Conservation (phyloP, 2,888 invertebrate genomes). For the Hypolimnas misippus region DNA sequence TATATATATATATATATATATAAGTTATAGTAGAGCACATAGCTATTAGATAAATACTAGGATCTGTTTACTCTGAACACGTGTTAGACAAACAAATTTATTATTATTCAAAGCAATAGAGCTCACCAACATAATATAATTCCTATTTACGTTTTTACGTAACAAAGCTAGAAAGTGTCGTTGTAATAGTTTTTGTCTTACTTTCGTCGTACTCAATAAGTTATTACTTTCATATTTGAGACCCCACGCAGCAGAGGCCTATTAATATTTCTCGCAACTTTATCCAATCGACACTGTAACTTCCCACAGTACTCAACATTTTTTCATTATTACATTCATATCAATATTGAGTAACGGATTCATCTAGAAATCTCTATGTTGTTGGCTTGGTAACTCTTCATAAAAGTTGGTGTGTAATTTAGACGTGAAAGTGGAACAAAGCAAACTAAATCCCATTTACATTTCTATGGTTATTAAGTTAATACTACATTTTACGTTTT, state of each 20-base stretch:
- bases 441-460: neutral
- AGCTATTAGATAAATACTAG: constrained; percentile 1
- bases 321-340: neutral
- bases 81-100: constrained; percentile 28
- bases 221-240: constrained; percentile 26
- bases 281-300: neutral
- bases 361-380: neutral
- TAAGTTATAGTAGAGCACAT: neutral
- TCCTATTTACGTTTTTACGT: constrained; percentile 25
- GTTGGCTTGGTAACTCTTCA: neutral
- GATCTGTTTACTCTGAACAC: constrained; percentile 16
- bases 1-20: neutral
- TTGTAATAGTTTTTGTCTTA: constrained; percentile 28
- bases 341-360: neutral
- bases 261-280: constrained; percentile 13
- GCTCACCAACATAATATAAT: constrained; percentile 6
- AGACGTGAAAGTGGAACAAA: neutral
- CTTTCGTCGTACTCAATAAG: constrained; percentile 29
- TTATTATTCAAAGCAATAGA: constrained; percentile 15
- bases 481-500: neutral
- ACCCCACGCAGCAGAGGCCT: constrained; percentile 29
- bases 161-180: constrained; percentile 33
- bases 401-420: neutral
- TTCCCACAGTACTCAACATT: neutral
- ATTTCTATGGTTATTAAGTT: neutral